Base-by-base conservation (phyloP, 2,113 vertebrate genomes). In the Pedionomus torquatus region DNA sequence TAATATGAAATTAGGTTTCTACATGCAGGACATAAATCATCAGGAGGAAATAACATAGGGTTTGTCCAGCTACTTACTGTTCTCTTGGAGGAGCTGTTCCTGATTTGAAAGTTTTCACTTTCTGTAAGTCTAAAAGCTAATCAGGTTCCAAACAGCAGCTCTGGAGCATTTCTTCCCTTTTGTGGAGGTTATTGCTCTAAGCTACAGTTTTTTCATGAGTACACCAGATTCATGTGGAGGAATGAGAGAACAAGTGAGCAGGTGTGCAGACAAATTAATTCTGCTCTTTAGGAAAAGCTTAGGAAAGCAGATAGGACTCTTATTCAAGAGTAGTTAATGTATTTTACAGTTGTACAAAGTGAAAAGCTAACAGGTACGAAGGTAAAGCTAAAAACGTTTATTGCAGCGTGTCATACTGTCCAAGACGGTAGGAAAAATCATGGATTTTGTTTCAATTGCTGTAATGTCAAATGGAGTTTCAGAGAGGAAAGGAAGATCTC, bases 1-100 rank as follows among this genome's bases (percentile, higher is more conserved):
- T 48, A 89, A 41, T 83, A 54, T 94, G 21, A 72, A 83, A 79
- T 65, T 28, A 57, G 30, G 44, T 70, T 83, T 89, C 30, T 65
- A 31, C 86, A 44, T 68, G 55, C 13, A 35, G 49, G 63, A 37
- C 13, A 26, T 41, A 83, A 93, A 44, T 93, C 69, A 69, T 75
- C n/a, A 58, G 51, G 76, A 49, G 35, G 37, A 87, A 58, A 33
- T 30, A 43, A 54, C 58, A 65, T 8, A 52, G 31, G 15, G 6
- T 31, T 61, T 90, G 77, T 52, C n/a, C 31, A 20, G 19, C 60
- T 72, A 37, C 61, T 23, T 48, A 16, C 31, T 66, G 4, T 43
- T 57, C 48, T 65, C 21, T 49, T 25, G 55, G 37, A n/a, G 39
- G 41, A 77, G 39, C 12, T 28, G 26, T 49, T 77, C 64, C 37